phyloP scores from a whole-genome alignment of 2,113 vertebrate genomes.

The Ailuropoda melanoleuca region DNA sequence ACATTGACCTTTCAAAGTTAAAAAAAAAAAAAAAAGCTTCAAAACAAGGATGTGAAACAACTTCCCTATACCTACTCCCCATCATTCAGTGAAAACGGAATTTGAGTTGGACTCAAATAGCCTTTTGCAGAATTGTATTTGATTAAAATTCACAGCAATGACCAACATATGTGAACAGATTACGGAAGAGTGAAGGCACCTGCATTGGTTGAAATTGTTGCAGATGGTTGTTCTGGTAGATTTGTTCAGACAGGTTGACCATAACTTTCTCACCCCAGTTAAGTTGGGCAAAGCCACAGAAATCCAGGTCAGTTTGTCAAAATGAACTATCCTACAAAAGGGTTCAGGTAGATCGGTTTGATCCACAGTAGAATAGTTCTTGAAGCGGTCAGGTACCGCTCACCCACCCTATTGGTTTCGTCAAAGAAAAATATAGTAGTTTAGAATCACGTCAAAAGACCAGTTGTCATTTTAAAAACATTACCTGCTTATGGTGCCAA shows the following conservation, averaged over 20 bases:
- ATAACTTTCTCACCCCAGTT: not conserved
- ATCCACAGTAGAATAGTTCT: not conserved
- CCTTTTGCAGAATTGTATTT: not conserved
- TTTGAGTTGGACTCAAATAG: not conserved
- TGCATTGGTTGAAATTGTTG: not conserved
- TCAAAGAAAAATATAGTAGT: not conserved
- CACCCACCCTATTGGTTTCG: not conserved
- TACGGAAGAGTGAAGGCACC: not conserved
- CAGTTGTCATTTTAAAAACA: not conserved
- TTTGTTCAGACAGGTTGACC: not conserved
- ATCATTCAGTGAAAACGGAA: not conserved
- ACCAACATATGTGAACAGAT: not conserved
- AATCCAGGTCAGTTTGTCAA: not conserved
- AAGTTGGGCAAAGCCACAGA: not conserved
- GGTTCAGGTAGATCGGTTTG: not conserved
- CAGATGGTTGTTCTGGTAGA: not conserved
- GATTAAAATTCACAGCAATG: not conserved
- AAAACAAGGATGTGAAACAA: constrained; percentile 19
- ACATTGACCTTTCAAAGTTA: constrained; percentile 56
- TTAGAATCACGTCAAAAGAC: not conserved
- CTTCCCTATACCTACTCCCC: not conserved
- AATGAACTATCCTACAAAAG: not conserved
- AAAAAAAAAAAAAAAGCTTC: constrained; percentile 43
- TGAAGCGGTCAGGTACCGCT: not conserved
- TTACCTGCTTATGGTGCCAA: not conserved